Base-by-base conservation (phyloP, 53 echinoderm and acorn worm genomes). In the Holothuria leucospilota region DNA sequence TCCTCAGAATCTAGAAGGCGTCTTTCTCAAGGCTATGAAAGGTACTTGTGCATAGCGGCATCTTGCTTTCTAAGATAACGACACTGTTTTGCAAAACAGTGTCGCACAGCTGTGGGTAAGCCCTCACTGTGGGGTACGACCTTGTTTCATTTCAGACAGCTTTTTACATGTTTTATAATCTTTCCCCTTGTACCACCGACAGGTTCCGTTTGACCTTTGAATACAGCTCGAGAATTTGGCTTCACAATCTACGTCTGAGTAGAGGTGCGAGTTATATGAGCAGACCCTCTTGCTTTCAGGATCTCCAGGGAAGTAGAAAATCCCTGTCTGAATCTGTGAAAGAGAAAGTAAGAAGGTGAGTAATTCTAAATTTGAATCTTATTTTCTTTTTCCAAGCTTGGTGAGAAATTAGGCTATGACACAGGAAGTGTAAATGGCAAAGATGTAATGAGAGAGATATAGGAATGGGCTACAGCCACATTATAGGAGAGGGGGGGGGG, bases 201-300 rank as follows among this genome's bases (percentile, higher is more conserved):
- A 99, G 52, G 90, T 60, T 8, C 99, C 99, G 34, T 92, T 89
- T 7, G 93, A 78, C 51, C 86, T 86, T 26, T 91, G 86, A 59
- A 99, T 61, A 41, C 99, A 99, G 18, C 91, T 85, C 6, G 99
- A 99, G 68, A 89, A 90, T 63, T 78, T 87, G 34, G 94, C 94
- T 58, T 94, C 95, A 42, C 99, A 99, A 86, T 99, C 99, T 13
- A 68, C 75, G 51, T 91, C 88, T 26, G 81, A 77, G 77, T 90
- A 91, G 72, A 91, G 78, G 84, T 90, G 90, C 25, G 93, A 88
- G 81, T 96, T 96, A 86, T 96, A 96, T 29, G 96, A 87, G 58
- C 96, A 96, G 82, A 96, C 93, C 28, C 87, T 90, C 69, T 93
- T 96, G 29, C 88, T 90, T 61, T 91, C 86, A 14, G 93, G 60